Evolutionary conservation across 2,888 invertebrate species (phyloP).

Genomic region (Cordilura impudica): DNA sequence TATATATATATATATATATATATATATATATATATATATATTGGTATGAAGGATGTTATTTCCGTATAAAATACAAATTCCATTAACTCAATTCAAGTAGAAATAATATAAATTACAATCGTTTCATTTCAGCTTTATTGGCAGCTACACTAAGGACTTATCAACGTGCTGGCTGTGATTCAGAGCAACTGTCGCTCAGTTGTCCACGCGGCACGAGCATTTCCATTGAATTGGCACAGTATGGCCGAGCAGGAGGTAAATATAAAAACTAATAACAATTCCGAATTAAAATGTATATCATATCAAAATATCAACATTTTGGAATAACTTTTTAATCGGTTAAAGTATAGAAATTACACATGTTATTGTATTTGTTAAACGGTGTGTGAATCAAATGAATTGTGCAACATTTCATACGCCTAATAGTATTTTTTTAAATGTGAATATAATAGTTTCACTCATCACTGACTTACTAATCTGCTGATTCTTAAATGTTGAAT

Average conservation of each 20-base stretch:
- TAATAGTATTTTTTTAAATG: too few relatives aligned
- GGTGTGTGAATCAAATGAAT: too few relatives aligned
- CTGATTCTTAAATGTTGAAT: too few relatives aligned
- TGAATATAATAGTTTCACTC: too few relatives aligned
- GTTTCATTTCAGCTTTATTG: slow-evolving; percentile 85
- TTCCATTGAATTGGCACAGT: slow-evolving; percentile 93
- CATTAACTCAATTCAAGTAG: slow-evolving; percentile 50
- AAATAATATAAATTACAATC: slow-evolving; percentile 50
- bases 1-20: too few relatives aligned
- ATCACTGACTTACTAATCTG: too few relatives aligned
- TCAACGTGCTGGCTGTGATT: slow-evolving; percentile 94
- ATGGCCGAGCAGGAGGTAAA: slow-evolving; percentile 82
- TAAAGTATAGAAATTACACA: too few relatives aligned
- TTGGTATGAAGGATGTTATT: slow-evolving; percentile 17
- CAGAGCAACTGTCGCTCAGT: slow-evolving; percentile 89
- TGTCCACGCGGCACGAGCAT: slow-evolving; percentile 96
- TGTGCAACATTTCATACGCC: too few relatives aligned
- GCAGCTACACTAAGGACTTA: slow-evolving; percentile 94
- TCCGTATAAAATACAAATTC: slow-evolving; percentile 33
- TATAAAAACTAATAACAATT: slow-evolving; percentile 59
- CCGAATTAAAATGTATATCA: neutral
- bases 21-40: too few relatives aligned
- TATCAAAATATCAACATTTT: neutral
- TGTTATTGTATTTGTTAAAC: too few relatives aligned
- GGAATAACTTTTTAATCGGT: too few relatives aligned